phyloP scores from a whole-genome alignment of 2,888 invertebrate genomes.

The Cheilosia variabilis region DNA sequence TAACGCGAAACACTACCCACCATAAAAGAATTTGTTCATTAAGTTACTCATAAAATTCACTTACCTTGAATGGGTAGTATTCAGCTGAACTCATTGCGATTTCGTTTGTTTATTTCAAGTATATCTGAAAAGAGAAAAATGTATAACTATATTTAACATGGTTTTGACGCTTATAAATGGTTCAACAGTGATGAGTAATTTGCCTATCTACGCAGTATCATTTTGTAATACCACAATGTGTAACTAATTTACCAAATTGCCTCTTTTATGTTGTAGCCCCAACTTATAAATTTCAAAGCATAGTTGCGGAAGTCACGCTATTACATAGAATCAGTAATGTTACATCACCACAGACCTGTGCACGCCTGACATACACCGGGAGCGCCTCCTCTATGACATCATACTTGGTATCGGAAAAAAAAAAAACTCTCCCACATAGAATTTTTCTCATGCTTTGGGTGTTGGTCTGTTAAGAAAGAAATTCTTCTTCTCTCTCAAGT shows the following conservation, averaged over 20 bases:
- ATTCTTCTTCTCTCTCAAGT: conserved; percentile 26
- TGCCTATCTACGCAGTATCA: conserved; percentile 16
- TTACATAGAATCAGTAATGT: conserved; percentile 34
- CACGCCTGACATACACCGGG: not conserved
- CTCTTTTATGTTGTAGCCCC: not conserved
- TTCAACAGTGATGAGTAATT: conserved; percentile 36
- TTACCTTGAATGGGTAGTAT: conserved; percentile 94
- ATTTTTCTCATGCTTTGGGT: conserved; percentile 31
- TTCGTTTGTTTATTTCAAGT: conserved; percentile 70
- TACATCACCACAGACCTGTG: conserved; percentile 49
- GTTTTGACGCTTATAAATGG: conserved; percentile 3
- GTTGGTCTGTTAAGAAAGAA: conserved; percentile 25
- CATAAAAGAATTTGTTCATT: not conserved
- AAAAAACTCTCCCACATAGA: conserved; percentile 49
- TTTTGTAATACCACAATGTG: not conserved
- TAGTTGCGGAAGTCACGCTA: conserved; percentile 15
- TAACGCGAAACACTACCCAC: not conserved
- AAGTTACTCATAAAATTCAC: conserved; percentile 53
- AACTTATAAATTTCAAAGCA: conserved; percentile 8
- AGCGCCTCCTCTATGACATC: conserved; percentile 67
- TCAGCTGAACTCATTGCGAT: conserved; percentile 90
- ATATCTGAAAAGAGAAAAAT: conserved; percentile 62
- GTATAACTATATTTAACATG: conserved; percentile 24
- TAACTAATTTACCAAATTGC: conserved; percentile 2
- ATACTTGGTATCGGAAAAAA: conserved; percentile 41